Evolutionary conservation across 2,113 vertebrate genomes (phyloP).

Genomic region (Otus sunia): DNA sequence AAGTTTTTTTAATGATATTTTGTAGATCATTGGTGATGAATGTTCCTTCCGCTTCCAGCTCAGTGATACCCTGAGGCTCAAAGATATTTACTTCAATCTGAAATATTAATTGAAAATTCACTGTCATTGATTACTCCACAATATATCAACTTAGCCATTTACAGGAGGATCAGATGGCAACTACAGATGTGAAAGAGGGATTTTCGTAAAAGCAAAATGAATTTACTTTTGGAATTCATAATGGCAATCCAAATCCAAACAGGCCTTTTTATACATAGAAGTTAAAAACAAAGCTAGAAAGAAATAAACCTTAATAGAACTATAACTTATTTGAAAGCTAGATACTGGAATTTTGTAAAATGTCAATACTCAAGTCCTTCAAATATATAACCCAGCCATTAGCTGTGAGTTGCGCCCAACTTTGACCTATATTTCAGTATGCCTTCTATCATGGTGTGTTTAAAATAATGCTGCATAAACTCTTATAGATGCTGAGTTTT

Average conservation of each 20-base stretch:
- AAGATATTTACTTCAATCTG: constrained; percentile 87
- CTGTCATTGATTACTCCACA: background rate
- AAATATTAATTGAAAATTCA: constrained; percentile 45
- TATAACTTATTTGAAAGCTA: background rate
- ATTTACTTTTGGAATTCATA: background rate
- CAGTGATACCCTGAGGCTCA: constrained; percentile 84
- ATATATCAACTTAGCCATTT: background rate
- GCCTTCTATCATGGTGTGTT: background rate
- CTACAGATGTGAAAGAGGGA: background rate
- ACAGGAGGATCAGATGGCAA: background rate
- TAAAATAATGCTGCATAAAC: background rate
- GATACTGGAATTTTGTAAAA: background rate
- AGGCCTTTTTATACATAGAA: background rate
- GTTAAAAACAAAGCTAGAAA: constrained; percentile 1
- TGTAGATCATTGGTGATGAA: constrained; percentile 79
- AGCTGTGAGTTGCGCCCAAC: background rate
- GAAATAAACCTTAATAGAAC: background rate
- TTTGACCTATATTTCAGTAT: background rate
- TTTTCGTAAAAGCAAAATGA: background rate
- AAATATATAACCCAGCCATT: background rate
- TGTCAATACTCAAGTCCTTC: background rate
- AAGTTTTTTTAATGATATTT: constrained; percentile 77
- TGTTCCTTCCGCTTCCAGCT: constrained; percentile 80
- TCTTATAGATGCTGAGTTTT: background rate
- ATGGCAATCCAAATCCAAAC: background rate